Percentiles rank a stretch among this genome's conserved stretches.
Evolutionary conservation across 2,888 invertebrate genomes (phyloP).

Genomic region (Melipona beecheii): DNA sequence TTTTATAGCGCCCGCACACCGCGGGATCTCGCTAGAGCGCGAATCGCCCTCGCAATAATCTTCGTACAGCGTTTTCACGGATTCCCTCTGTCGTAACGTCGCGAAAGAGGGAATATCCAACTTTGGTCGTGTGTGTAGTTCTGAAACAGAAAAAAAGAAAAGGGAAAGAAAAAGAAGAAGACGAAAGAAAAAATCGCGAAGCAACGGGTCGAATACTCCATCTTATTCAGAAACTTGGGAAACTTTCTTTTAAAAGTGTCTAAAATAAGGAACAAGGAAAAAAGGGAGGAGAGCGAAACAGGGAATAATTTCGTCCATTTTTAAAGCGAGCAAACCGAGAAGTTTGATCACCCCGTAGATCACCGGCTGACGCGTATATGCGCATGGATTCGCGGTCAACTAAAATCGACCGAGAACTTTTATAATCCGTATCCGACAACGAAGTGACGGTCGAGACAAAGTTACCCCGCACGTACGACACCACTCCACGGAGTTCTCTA

Average conservation of each 20-base stretch:
- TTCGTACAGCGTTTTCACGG: background rate
- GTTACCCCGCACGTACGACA: constrained; percentile 28
- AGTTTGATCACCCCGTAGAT: constrained; percentile 21
- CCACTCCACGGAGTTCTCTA: background rate
- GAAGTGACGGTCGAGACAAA: constrained; percentile 33
- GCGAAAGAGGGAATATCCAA: background rate
- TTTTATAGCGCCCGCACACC: background rate
- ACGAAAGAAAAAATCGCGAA: background rate
- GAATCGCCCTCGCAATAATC: background rate
- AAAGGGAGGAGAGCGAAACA: too few relatives aligned
- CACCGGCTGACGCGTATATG: background rate
- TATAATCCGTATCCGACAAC: constrained; percentile 45
- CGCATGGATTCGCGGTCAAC: constrained; percentile 20
- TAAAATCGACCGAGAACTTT: constrained; percentile 43
- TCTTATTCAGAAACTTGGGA: background rate
- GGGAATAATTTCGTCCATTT: constrained; percentile 3
- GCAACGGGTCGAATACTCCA: background rate
- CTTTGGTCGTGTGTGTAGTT: background rate
- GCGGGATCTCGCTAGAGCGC: background rate
- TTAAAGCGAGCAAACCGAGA: background rate
- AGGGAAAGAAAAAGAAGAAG: too few relatives aligned
- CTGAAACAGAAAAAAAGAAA: too few relatives aligned
- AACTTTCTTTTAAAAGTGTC: too few relatives aligned
- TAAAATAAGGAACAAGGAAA: background rate
- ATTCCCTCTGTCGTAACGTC: background rate